phyloP scores from a whole-genome alignment of 2,797 vertebrate genomes.

The Phylloscopus collybita region DNA sequence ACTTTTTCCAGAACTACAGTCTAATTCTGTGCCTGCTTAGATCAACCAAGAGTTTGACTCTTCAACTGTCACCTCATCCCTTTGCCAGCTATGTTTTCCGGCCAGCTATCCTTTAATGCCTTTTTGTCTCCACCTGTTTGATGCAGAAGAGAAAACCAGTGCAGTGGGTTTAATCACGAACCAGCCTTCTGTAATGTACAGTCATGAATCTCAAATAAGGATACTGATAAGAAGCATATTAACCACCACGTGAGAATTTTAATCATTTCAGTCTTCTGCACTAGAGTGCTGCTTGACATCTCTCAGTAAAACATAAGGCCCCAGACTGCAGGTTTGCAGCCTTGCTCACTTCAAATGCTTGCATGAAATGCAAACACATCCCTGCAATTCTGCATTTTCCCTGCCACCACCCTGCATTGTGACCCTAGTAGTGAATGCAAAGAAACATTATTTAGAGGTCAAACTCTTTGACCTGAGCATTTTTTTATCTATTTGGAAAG shows the following conservation, averaged over 20 bases:
- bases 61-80: background rate
- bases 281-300: background rate
- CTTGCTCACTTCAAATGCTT: background rate
- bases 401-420: background rate
- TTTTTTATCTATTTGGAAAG: background rate
- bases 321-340: background rate
- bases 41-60: background rate
- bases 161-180: background rate
- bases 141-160: background rate
- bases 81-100: background rate
- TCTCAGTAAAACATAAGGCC: background rate
- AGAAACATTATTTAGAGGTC: background rate
- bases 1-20: background rate
- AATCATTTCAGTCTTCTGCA: background rate
- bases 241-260: background rate
- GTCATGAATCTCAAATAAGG: conserved; percentile 4
- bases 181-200: background rate
- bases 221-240: background rate
- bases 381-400: background rate
- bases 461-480: background rate
- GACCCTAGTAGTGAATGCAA: background rate
- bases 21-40: background rate
- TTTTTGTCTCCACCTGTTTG: background rate
- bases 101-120: background rate
- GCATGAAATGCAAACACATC: background rate